phyloP scores from a whole-genome alignment of 2,888 invertebrate genomes.

The Cataglyphis livida region DNA sequence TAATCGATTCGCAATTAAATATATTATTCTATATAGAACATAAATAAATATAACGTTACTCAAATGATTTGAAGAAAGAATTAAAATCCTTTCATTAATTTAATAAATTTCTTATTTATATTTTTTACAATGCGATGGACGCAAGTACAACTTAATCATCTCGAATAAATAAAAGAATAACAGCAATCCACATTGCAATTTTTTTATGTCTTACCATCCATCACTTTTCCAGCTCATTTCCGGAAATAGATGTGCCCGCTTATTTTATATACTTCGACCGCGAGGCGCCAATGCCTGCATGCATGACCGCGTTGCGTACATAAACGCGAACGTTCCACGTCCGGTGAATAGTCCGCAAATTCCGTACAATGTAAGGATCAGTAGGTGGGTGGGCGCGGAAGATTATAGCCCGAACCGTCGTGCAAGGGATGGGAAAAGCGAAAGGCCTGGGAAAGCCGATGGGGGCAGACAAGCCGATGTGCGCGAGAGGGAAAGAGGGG shows the following conservation, averaged over 20 bases:
- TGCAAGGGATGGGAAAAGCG: slow-evolving; percentile 52
- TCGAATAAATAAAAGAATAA: not conserved
- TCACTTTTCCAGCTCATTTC: slow-evolving; percentile 45
- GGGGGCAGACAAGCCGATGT: slow-evolving; percentile 46
- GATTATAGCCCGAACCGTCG: slow-evolving; percentile 68
- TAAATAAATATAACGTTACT: not conserved
- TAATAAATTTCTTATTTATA: slow-evolving; percentile 17
- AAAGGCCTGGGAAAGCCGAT: slow-evolving; percentile 36
- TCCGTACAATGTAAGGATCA: slow-evolving; percentile 70
- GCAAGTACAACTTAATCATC: not conserved
- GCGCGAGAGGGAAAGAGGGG: slow-evolving; percentile 27
- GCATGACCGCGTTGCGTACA: slow-evolving; percentile 65
- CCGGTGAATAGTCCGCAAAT: slow-evolving; percentile 61
- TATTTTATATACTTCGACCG: slow-evolving; percentile 64
- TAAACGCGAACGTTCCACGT: slow-evolving; percentile 63
- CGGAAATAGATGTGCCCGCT: slow-evolving; percentile 42
- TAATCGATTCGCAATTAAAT: not conserved
- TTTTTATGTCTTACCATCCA: slow-evolving; percentile 28
- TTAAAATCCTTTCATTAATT: not conserved
- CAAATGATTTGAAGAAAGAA: not conserved
- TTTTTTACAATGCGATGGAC: not conserved
- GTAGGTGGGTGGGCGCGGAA: slow-evolving; percentile 65
- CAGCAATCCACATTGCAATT: not conserved
- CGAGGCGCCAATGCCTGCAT: slow-evolving; percentile 67
- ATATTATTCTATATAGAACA: no score